Percentiles rank a stretch among this genome's conserved stretches.
Conservation (phyloP, 2,113 vertebrate species). For the Benitochromis conjunctus region DNA sequence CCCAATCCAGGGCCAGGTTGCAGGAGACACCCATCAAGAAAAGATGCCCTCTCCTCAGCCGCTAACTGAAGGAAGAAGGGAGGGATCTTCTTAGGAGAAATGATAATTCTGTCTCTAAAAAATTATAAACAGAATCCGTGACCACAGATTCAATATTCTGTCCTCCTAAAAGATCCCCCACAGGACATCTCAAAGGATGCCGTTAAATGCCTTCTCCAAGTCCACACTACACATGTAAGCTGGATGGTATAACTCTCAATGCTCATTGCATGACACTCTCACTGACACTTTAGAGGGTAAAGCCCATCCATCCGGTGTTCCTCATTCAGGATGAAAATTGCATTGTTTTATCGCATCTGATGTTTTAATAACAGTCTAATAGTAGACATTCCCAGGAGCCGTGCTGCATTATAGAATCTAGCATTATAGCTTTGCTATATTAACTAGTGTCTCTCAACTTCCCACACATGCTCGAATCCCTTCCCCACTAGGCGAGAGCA, state of each 20-base stretch:
- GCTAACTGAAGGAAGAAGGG: neutral
- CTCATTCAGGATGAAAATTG: neutral
- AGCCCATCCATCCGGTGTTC: neutral
- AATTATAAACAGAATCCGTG: neutral
- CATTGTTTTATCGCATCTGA: no score
- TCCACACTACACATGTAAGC: neutral
- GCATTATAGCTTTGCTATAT: neutral
- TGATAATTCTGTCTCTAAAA: neutral
- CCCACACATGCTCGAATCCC: neutral
- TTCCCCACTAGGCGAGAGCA: neutral
- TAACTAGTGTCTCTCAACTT: neutral
- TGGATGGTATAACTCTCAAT: neutral
- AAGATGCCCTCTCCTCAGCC: neutral
- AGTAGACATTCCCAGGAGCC: no score
- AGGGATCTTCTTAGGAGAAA: neutral
- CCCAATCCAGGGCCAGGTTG: neutral
- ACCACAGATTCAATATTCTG: neutral
- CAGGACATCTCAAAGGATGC: neutral
- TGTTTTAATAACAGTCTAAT: no score
- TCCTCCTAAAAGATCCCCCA: neutral
- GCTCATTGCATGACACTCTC: neutral
- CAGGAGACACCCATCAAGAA: neutral
- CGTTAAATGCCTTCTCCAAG: neutral
- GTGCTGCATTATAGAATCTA: no score
- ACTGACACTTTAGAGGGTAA: neutral